phyloP scores from a whole-genome alignment of 2,113 vertebrate species.

The Pituophis catenifer region DNA sequence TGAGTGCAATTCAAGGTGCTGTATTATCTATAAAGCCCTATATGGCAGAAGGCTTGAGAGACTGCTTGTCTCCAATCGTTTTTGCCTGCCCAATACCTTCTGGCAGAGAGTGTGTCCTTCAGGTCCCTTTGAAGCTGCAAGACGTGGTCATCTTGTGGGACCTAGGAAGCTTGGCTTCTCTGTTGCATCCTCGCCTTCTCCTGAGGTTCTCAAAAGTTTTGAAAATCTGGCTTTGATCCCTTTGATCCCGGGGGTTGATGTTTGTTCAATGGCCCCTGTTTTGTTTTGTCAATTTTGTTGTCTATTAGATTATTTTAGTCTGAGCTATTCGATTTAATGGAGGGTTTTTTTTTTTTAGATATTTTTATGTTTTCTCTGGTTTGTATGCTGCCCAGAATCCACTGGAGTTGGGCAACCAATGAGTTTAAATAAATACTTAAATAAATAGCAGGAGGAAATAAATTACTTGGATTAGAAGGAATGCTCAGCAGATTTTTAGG shows the following conservation, averaged over 20 bases:
- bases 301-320: neutral
- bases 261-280: neutral
- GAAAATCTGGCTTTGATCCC: neutral
- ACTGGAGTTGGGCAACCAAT: neutral
- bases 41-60: neutral
- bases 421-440: neutral
- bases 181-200: rapidly evolving
- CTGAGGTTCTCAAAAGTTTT: neutral
- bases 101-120: neutral
- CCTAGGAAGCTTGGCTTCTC: neutral
- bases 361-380: neutral
- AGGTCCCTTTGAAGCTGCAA: neutral
- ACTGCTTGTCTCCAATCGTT: neutral
- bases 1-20: neutral
- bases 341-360: neutral
- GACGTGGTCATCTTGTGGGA: neutral
- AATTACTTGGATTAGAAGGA: neutral
- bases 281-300: neutral
- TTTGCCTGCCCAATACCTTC: neutral
- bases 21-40: neutral
- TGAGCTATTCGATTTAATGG: neutral
- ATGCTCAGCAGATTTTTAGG: neutral
- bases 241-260: neutral
- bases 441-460: neutral
- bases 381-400: neutral